Base-by-base conservation (phyloP, 2,113 vertebrate species). In the Morone chrysops region DNA sequence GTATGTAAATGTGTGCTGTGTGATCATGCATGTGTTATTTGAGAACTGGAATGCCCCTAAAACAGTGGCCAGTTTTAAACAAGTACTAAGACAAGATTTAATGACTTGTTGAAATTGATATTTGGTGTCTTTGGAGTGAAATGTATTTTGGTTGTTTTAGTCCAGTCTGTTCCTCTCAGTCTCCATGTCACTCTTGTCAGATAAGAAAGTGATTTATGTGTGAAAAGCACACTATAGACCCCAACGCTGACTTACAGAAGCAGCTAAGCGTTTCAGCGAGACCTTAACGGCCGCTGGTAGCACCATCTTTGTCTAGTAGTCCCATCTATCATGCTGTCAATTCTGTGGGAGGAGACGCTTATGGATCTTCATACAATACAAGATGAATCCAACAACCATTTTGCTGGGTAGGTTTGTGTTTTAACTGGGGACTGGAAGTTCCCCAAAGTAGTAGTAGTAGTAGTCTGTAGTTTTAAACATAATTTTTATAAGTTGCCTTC, bases 201-300 rank as follows among this genome's bases (percentile, higher is more conserved):
- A 71, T 69, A 45, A 66, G 76, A 63, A 62, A 22, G 81, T 82
- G 75, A 91, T 90, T 86, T 78, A 83, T 70, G 81, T 45, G 66
- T 73, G 63, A 81, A 79, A 70, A 45, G 70, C 61, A 72, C 53
- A 20, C 45, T 43, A 25, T 48, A 36, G 48, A 80, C 86, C 74
- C 56, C 20, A 8, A 51, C 57, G 31, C 8, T 22, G 70, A 84
- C 62, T 84, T 83, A 72, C 70, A 87, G 82, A 50, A 22, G 78
- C 68, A 63, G 67, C 56, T 40, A 18, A 85, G 86, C 69, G 16
- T 90, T 84, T 80, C 63, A 61, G 47, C 7, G 17, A 48, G 57
- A 61, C 45, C 36, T 54, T 61, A 22, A 20, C 40, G 14, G 31
- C 14, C 11, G 31, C 31, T 31, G 31, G 31, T 31, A 31, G 31